Base-by-base conservation (phyloP, 2,888 invertebrate genomes). In the Cartodere bifasciata region DNA sequence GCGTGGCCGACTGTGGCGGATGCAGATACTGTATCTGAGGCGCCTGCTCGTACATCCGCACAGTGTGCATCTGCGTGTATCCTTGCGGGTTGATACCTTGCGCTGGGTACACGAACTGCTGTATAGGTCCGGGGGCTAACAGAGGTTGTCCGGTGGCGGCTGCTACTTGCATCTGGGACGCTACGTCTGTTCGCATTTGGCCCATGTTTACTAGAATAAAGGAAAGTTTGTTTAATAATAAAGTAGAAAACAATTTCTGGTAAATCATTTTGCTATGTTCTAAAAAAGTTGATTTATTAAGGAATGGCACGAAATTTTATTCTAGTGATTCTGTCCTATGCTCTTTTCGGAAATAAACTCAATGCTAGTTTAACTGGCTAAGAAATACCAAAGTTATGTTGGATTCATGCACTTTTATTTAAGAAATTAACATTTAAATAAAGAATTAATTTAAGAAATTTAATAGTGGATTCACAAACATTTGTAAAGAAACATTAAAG, bases 121-220 rank as follows among this genome's bases (percentile, higher is more conserved):
- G 79, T 53, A 86, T 65, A 7, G 85, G 82, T 12, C 78, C 81
- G 13, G 85, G 79, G 22, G 87, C 82, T 47, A 88, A 60, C 35
- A 90, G 64, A 3, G 88, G 87, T 57, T 85, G 87, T 0, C 88
- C 88, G 21, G 85, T 84, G 37, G 75, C 75, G 12, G 71, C 80
- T 13, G 80, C 79, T 38, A 85, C 83, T 52, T 85, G 86, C 70
- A 87, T 81, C 50, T 82, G 77, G 11, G 76, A 72, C 29, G 75
- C 65, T 52, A 72, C 63, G 44, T 73, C 72, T 29, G 69, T 65
- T 13, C 61, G 49, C 41, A 61, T 52, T 34, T 52, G 54, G 16
- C 60, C 54, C 56, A 65, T 61, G 13, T 63, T 64, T 44, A 63
- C 75, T 52, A 48, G 1, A 46, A 62, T 47, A 48, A 13, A 41